Base-by-base conservation (phyloP, 1,140 invertebrate genomes). In the Bombus sylvicola region DNA sequence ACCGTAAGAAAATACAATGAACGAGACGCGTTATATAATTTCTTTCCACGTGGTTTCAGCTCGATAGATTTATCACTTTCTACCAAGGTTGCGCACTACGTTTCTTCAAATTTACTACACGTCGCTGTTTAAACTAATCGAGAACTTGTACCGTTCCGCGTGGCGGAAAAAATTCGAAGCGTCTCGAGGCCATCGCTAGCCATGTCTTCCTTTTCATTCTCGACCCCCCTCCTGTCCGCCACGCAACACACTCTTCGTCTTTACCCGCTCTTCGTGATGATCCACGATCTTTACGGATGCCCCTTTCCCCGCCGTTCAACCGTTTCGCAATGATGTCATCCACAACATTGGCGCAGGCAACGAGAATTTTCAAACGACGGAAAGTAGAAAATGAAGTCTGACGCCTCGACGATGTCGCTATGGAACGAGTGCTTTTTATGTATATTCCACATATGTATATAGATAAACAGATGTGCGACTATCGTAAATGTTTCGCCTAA, bases 311-410 rank as follows among this genome's bases (percentile, higher is more conserved):
- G 41, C 64, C 39, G 83, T 37, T 68, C 81, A 68, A 83, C 83
- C 86, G 83, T 87, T 90, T 90, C 88, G 88, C 87, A 92, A 86
- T 93, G 92, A 92, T 93, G 92, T 93, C 91, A 93, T 93, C 89
- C 86, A 64, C 81, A 69, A 88, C 92, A 92, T 88, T 90, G 89
- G 87, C 90, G 87, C 71, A 85, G 87, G 59, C 85, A 41, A 69
- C 5, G 43, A 25, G 31, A 37, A 83, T 83, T 83, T 83, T 83
- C 64, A 53, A 53, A 8, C 10, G 59, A 41, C 25, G 28, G 25
- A 76, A 76, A 41, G 37, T 8, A 62, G 25, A 41, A n/a, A 77
- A 64, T 9, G 25, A 41, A 41, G 31, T 41, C 28, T 9, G 6
- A 59, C 57, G 57, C 57, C 28, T n/a, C 3, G 28, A n/a, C 59